phyloP scores from a whole-genome alignment of 2,797 vertebrate genomes.

The Manis crassicaudata region DNA sequence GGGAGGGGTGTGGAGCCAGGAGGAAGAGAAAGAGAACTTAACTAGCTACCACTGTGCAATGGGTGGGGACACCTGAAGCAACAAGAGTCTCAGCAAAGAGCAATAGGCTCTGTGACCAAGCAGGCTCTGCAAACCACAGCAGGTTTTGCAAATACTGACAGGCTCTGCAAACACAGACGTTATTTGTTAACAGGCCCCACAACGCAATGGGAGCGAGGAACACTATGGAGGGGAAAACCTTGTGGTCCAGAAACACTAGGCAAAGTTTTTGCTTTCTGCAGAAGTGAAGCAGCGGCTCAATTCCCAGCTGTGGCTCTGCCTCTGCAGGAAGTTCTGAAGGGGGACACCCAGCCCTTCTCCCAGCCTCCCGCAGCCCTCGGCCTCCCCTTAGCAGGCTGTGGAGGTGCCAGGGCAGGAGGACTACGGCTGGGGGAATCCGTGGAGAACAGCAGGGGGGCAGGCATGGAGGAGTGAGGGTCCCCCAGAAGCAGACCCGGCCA shows the following conservation, averaged over 20 bases:
- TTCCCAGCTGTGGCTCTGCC: not conserved
- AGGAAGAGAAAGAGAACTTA: not conserved
- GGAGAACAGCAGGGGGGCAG: fast-evolving
- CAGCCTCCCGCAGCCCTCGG: not conserved
- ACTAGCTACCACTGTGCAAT: not conserved
- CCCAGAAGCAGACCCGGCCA: not conserved
- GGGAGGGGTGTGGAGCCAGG: not conserved
- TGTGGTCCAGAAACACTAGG: too few relatives aligned
- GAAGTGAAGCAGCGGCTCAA: not conserved
- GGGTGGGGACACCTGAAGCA: not conserved
- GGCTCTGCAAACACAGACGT: not conserved
- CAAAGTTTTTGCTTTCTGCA: not conserved
- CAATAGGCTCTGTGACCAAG: not conserved
- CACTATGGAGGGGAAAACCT: too few relatives aligned
- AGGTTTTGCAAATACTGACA: not conserved
- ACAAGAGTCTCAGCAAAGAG: not conserved
- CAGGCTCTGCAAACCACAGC: not conserved
- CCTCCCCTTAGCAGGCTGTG: not conserved
- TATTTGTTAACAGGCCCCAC: not conserved
- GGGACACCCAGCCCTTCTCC: not conserved
- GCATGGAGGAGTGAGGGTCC: not conserved
- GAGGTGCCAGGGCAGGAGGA: not conserved
- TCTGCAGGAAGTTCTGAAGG: not conserved
- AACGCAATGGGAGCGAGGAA: not conserved
- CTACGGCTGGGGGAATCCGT: fast-evolving